Evolutionary conservation across 1,140 invertebrate genomes (phyloP), one percentile per base, ranked within the genome.

Genomic region (Micrasema longulum): DNA sequence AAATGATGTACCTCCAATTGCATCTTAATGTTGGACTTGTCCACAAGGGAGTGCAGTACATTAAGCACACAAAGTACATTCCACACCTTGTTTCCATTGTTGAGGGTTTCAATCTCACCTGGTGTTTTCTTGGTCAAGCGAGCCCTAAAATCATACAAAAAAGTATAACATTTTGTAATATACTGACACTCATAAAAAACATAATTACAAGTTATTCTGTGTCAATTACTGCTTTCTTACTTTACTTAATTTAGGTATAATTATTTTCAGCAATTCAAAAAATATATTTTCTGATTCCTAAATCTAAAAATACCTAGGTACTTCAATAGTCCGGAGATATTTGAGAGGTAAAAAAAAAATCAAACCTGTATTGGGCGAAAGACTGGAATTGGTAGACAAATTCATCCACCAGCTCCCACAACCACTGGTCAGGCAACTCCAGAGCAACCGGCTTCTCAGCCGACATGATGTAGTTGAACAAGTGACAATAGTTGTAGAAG

Each of bases 331-430:
- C n/a, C n/a, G n/a, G n/a, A n/a, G 53, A 2, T 22, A 22, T 2
- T 26, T 18, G 5, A 20, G 12, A 1, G 35, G 6, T 35, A 57
- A 31, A 23, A 31, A 57, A 57, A 12, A 20, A 22, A 18, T 7
- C 45, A 43, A 77, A 88, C 87, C 87, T 87, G 80, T 96, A 99
- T 80, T 98, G 96, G 26, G 95, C 93, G 84, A 98, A 99, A 81
- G 97, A 96, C 84, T 97, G 95, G 83, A 99, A 99, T 85, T 98
- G 93, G 77, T 96, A 95, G 7, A 94, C 91, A 85, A 95, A 95
- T 81, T 99, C 98, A 87, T 99, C 98, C 79, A 99, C 96, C 16
- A 99, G 91, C 81, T 99, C 98, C 98, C 98, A 99, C 3, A 99
- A 85, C 98, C 98, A 99, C 78, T 99, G 94, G 83, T 99, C 98